Conservation (phyloP, 2,797 vertebrate genomes). For the Cirrhinus mrigala region DNA sequence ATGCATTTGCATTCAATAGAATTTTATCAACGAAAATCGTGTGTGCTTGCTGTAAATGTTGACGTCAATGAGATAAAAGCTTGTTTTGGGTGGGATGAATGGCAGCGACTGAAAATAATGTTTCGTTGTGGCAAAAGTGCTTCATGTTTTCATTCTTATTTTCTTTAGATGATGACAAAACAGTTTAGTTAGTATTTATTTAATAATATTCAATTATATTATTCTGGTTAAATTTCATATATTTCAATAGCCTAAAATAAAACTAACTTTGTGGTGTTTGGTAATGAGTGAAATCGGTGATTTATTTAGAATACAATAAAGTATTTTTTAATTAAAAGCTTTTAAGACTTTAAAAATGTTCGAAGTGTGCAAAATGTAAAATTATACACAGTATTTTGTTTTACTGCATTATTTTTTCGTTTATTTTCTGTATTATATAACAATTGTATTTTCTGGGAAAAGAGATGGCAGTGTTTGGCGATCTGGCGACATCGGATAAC, state of each 20-base stretch:
- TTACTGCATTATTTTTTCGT: neutral
- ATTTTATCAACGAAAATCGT: neutral
- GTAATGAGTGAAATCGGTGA: neutral
- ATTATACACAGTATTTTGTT: neutral
- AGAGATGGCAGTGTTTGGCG: neutral
- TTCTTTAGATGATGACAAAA: neutral
- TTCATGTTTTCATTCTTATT: neutral
- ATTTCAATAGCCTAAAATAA: neutral
- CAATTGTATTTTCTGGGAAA: neutral
- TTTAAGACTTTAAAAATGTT: neutral
- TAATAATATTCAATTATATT: neutral
- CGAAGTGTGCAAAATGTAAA: neutral
- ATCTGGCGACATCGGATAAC: conserved; percentile 11
- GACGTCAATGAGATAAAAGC: neutral
- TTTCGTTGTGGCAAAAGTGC: neutral
- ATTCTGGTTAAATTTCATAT: neutral
- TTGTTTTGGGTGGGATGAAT: neutral
- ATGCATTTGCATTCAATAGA: neutral
- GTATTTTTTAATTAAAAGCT: neutral
- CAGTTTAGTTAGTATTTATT: neutral
- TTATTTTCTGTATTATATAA: neutral
- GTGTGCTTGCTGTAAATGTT: conserved; percentile 6
- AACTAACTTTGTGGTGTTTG: neutral
- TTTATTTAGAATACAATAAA: neutral
- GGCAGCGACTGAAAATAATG: neutral